Evolutionary conservation across 2,113 vertebrate genomes (phyloP).

Genomic region (Eulemur rufifrons): DNA sequence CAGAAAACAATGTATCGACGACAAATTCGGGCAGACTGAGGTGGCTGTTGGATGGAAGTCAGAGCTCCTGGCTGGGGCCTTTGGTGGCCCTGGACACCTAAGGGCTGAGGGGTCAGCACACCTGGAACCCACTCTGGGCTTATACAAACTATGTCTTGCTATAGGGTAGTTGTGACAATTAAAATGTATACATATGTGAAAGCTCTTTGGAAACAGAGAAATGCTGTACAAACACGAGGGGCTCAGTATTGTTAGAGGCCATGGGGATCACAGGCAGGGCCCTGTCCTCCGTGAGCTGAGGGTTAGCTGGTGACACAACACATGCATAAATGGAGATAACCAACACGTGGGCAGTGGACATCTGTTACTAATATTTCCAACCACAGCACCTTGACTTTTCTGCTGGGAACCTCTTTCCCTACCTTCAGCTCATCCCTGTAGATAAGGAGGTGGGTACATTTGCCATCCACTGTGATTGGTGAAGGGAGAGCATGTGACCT

Average conservation of each 20-base stretch:
- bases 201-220: neutral
- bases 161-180: neutral
- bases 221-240: neutral
- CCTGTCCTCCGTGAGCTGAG: neutral
- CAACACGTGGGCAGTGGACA: neutral
- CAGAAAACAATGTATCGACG: neutral
- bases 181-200: neutral
- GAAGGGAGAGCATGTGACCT: neutral
- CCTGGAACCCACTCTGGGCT: neutral
- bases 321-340: neutral
- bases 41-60: neutral
- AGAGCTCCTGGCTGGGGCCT: neutral
- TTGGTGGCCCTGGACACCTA: neutral
- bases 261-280: neutral
- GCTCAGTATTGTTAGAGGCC: neutral
- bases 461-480: neutral
- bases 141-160: neutral
- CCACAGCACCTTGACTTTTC: neutral
- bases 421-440: neutral
- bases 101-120: neutral
- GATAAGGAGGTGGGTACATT: neutral
- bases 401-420: neutral
- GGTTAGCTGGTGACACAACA: neutral
- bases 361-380: neutral
- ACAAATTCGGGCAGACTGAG: neutral